Conservation (phyloP, 2,797 vertebrate species). For the Zenarchopterus dispar region DNA sequence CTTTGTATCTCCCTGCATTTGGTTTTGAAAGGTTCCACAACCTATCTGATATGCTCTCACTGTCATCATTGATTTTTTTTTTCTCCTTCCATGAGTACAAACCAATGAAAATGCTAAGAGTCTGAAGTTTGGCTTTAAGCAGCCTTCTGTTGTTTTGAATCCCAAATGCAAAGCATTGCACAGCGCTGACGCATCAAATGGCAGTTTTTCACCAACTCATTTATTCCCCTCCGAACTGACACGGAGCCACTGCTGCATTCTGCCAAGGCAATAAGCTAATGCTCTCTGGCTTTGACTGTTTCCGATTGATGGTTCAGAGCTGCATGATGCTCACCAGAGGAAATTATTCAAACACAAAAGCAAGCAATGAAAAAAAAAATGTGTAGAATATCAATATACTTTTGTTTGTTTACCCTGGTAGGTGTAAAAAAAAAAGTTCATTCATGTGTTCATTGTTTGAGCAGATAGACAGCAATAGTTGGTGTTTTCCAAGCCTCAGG, state of each 20-base stretch:
- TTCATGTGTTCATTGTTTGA: too few species aligned
- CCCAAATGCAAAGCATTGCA: conserved; percentile 46
- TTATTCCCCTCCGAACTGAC: conserved; percentile 57
- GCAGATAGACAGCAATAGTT: too few species aligned
- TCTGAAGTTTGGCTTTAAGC: conserved; percentile 17
- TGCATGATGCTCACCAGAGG: conserved; percentile 40
- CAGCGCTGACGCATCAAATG: conserved; percentile 39
- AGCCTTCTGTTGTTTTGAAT: conserved; percentile 22
- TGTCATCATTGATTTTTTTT: conserved; percentile 3
- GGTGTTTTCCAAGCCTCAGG: too few species aligned
- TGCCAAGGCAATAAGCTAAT: conserved; percentile 76
- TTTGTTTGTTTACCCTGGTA: too few species aligned
- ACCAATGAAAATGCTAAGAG: conserved; percentile 2
- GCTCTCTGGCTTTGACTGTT: conserved; percentile 54
- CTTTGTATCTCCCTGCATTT: conserved; percentile 1
- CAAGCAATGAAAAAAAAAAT: neutral
- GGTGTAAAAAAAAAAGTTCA: too few species aligned
- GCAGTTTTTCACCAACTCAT: conserved; percentile 58
- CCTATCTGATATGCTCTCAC: neutral
- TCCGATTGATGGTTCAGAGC: conserved; percentile 55
- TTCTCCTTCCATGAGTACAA: neutral
- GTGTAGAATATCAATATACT: too few species aligned
- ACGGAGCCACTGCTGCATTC: conserved; percentile 45
- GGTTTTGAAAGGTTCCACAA: neutral
- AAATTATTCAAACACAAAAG: conserved; percentile 34